Percentiles rank a stretch among this genome's conserved stretches.
phyloP scores from a whole-genome alignment of 2,113 vertebrate species.

The Sinocyclocheilus grahami region DNA sequence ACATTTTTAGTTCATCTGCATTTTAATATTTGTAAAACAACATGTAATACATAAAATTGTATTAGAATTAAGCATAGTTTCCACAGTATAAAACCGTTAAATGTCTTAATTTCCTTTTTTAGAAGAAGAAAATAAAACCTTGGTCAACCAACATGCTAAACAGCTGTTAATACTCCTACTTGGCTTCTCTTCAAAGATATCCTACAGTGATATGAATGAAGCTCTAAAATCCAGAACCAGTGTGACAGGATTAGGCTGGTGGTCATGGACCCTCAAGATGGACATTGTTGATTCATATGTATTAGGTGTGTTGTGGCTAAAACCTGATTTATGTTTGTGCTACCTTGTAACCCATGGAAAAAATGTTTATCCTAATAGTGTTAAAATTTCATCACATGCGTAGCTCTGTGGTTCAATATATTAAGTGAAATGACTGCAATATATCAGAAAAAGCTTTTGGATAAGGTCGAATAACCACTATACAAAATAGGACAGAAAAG shows the following conservation, averaged over 20 bases:
- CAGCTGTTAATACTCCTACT: not conserved
- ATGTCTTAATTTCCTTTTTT: too few species aligned
- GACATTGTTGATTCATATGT: not conserved
- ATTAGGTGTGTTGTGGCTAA: not conserved
- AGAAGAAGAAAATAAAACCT: not conserved
- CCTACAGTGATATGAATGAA: not conserved
- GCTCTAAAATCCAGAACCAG: not conserved
- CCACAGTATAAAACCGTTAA: too few species aligned
- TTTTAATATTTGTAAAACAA: too few species aligned
- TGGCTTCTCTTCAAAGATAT: not conserved
- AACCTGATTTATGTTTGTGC: not conserved
- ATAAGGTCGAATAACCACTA: not conserved
- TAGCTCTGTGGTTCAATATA: not conserved
- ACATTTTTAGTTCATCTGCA: not conserved
- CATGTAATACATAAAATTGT: too few species aligned
- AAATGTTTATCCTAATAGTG: not conserved
- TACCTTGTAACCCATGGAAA: not conserved
- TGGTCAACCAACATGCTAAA: not conserved
- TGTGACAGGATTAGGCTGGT: not conserved
- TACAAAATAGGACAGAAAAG: not conserved
- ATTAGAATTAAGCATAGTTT: too few species aligned
- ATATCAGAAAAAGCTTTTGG: not conserved
- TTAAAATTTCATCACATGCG: not conserved
- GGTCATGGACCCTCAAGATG: not conserved
- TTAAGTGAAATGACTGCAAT: not conserved